Evolutionary conservation across 30 jellyfish, hydroid and myxozoan genomes (phyloP).

Genomic region (Cassiopea xamachana): DNA sequence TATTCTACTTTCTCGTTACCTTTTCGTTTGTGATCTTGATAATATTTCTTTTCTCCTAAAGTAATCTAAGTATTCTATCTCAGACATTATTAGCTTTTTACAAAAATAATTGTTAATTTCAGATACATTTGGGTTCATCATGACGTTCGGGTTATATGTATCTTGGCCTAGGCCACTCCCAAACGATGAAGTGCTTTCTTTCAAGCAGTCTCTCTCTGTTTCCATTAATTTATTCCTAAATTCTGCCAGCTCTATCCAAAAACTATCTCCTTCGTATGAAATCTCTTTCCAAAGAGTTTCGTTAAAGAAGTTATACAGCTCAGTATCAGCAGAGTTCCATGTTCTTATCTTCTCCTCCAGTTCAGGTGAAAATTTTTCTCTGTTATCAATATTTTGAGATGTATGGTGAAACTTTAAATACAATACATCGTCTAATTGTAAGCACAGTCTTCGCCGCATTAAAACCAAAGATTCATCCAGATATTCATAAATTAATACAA

Average conservation of each 20-base stretch:
- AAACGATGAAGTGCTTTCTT: constrained; percentile 3
- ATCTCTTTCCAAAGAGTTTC: constrained; percentile 94
- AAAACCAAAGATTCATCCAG: constrained; percentile 90
- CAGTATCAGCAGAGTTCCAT: constrained; percentile 94
- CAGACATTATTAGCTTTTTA: constrained; percentile 85
- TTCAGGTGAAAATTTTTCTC: constrained; percentile 67
- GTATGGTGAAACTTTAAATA: constrained; percentile 85
- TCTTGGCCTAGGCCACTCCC: constrained; percentile 69
- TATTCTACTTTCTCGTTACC: constrained; percentile 1
- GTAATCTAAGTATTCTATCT: constrained; percentile 86
- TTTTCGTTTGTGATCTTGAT: constrained; percentile 62
- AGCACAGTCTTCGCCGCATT: constrained; percentile 84
- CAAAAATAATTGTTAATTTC: constrained; percentile 87
- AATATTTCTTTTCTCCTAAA: constrained; percentile 86
- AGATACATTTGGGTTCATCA: constrained; percentile 73
- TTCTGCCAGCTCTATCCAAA: constrained; percentile 86
- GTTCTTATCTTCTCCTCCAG: constrained; percentile 54
- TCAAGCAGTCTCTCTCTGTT: constrained; percentile 84
- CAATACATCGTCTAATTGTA: constrained; percentile 89
- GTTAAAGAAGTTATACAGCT: constrained; percentile 81
- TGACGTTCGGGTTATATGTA: constrained; percentile 25
- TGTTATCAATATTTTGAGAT: constrained; percentile 69
- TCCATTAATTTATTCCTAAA: constrained; percentile 50
- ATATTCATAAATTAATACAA: constrained; percentile 88
- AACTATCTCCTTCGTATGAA: constrained; percentile 87